Conservation (phyloP, 2,888 invertebrate genomes). For the Orthosia gracilis region DNA sequence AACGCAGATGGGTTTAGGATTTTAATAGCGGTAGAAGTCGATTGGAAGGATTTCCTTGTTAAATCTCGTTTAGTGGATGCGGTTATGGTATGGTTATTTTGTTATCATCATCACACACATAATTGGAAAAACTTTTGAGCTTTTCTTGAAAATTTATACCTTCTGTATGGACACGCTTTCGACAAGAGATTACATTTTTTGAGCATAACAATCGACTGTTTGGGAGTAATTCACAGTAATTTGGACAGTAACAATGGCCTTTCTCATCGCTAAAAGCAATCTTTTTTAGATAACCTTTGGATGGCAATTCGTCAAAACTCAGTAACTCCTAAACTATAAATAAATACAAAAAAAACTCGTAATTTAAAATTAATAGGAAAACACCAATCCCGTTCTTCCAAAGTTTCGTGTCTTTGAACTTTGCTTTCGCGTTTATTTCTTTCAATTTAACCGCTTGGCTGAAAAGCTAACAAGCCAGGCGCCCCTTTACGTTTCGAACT, state of each 20-base stretch:
- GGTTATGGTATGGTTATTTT: not conserved
- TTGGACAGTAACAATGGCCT: no score
- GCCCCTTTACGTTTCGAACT: slow-evolving; percentile 21
- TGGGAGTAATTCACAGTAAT: not conserved
- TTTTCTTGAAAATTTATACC: not conserved
- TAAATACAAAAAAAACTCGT: not conserved
- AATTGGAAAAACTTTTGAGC: not conserved
- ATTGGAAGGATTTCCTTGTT: slow-evolving; percentile 39
- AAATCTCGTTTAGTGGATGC: slow-evolving; percentile 17
- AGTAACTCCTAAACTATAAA: not conserved
- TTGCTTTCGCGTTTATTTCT: slow-evolving; percentile 3
- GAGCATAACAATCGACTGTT: not conserved
- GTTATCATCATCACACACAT: not conserved
- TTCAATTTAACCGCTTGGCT: slow-evolving; percentile 3
- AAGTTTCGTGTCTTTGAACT: slow-evolving; percentile 17
- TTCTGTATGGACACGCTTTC: not conserved
- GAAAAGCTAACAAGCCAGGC: slow-evolving; percentile 24
- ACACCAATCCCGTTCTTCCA: not conserved
- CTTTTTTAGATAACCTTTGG: no score
- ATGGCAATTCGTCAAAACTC: not conserved
- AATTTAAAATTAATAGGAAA: not conserved
- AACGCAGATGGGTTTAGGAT: slow-evolving; percentile 58
- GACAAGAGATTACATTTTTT: not conserved
- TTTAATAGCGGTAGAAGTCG: slow-evolving; percentile 52
- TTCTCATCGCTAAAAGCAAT: no score